Conservation (phyloP, 2,797 vertebrate genomes). For the Sciaenops ocellatus region DNA sequence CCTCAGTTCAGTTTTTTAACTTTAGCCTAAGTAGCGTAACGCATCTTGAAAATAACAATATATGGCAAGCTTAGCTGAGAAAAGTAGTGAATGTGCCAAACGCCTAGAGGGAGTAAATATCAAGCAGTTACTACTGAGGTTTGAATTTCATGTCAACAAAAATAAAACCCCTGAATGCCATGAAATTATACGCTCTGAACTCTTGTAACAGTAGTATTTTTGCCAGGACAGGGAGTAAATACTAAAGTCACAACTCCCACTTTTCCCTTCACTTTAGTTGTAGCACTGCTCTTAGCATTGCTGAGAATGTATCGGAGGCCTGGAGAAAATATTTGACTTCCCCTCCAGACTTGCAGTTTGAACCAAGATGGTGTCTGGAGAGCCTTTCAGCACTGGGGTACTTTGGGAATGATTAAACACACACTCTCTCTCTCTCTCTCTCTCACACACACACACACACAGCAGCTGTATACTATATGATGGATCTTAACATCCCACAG, state of each 20-base stretch:
- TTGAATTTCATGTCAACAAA: conserved; percentile 14
- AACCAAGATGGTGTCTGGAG: conserved; percentile 50
- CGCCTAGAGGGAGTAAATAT: neutral
- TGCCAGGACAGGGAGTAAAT: neutral
- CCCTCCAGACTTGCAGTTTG: conserved; percentile 33
- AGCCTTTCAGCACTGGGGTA: conserved; percentile 23
- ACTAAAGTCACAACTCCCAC: neutral
- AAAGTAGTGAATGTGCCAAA: neutral
- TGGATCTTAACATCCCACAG: conserved; percentile 38
- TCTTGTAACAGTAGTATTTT: neutral
- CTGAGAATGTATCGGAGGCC: conserved; percentile 1
- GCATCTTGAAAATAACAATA: neutral
- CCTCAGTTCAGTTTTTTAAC: too few species aligned
- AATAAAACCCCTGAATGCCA: neutral
- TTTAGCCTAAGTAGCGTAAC: neutral
- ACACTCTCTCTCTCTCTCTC: neutral
- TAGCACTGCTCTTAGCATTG: conserved; percentile 2
- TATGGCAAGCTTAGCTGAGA: too few species aligned
- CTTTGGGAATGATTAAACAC: conserved; percentile 57
- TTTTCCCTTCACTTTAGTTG: neutral
- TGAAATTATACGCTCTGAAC: conserved; percentile 13
- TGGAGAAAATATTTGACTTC: conserved; percentile 39
- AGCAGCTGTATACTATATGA: conserved; percentile 45
- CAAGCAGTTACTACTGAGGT: neutral
- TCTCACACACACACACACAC: conserved; percentile 8